Conservation (phyloP, 2,113 vertebrate species). For the Nothobranchius kuhntae region DNA sequence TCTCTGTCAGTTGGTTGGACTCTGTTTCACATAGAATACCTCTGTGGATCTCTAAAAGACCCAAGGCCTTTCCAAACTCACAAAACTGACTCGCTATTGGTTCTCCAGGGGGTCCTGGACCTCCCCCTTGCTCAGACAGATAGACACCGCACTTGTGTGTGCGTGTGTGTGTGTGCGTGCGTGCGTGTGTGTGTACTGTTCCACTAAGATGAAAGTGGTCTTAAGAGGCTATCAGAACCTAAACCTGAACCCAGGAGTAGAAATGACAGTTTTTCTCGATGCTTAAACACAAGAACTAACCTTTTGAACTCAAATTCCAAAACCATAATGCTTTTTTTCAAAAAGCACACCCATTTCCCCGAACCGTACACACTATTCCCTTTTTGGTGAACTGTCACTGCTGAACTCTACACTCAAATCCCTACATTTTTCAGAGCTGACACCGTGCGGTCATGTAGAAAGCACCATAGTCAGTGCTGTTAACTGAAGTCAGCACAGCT, state of each 20-base stretch:
- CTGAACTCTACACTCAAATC: too few relatives aligned
- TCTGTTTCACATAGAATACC: conserved; percentile 74
- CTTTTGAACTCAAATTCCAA: too few relatives aligned
- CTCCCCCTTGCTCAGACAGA: conserved; percentile 56
- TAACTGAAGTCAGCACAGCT: too few relatives aligned
- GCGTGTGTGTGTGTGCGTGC: conserved; percentile 8
- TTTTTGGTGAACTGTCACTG: too few relatives aligned
- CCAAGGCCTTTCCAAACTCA: conserved; percentile 24
- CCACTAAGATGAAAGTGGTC: not conserved
- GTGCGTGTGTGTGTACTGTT: conserved; percentile 36
- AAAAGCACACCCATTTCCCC: too few relatives aligned
- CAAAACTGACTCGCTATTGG: conserved; percentile 59
- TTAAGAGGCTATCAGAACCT: not conserved
- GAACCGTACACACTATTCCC: too few relatives aligned
- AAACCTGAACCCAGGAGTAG: not conserved
- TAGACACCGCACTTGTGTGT: conserved; percentile 39
- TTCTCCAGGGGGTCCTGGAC: conserved; percentile 58
- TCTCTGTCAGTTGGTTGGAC: conserved; percentile 67
- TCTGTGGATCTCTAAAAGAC: conserved; percentile 67
- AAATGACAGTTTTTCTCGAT: too few relatives aligned
- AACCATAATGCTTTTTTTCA: too few relatives aligned
- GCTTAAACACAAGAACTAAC: too few relatives aligned
- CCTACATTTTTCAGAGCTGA: too few relatives aligned
- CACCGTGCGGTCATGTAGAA: too few relatives aligned
- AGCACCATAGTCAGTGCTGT: too few relatives aligned